Percentiles rank a stretch among this genome's conserved stretches.
phyloP scores from a whole-genome alignment of 1,140 invertebrate species.

The Ceratoteleas bidentatus region DNA sequence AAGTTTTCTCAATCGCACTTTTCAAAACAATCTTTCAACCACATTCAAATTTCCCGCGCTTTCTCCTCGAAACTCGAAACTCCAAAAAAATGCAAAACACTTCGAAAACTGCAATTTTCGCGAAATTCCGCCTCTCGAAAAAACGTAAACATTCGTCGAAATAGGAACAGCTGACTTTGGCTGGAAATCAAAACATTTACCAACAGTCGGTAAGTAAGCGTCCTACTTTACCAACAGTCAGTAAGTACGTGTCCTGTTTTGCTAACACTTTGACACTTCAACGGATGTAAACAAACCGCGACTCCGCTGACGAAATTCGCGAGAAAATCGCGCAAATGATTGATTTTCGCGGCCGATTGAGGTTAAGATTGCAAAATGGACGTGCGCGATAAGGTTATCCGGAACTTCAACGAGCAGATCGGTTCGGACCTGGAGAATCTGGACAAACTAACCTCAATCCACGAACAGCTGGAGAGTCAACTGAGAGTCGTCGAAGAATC shows the following conservation, averaged over 20 bases:
- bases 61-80: too few relatives aligned
- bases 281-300: neutral
- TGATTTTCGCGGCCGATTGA: too few relatives aligned
- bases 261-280: neutral
- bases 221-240: neutral
- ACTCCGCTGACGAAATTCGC: too few relatives aligned
- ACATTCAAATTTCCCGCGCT: too few relatives aligned
- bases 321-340: neutral
- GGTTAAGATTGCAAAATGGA: too few relatives aligned
- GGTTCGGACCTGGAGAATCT: conserved; percentile 81
- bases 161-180: neutral
- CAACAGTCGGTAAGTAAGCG: neutral
- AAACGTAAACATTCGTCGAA: neutral
- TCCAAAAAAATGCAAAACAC: neutral
- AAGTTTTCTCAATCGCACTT: neutral
- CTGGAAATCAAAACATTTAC: neutral
- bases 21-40: too few relatives aligned
- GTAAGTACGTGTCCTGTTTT: too few relatives aligned
- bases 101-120: neutral
- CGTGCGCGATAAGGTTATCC: conserved; percentile 77
- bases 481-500: conserved; percentile 82
- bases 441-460: conserved; percentile 79
- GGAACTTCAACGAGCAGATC: conserved; percentile 82
- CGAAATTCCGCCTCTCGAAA: neutral
- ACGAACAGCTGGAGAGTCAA: conserved; percentile 79